Base-by-base conservation (phyloP, 2,113 vertebrate species). In the Clarias gariepinus region DNA sequence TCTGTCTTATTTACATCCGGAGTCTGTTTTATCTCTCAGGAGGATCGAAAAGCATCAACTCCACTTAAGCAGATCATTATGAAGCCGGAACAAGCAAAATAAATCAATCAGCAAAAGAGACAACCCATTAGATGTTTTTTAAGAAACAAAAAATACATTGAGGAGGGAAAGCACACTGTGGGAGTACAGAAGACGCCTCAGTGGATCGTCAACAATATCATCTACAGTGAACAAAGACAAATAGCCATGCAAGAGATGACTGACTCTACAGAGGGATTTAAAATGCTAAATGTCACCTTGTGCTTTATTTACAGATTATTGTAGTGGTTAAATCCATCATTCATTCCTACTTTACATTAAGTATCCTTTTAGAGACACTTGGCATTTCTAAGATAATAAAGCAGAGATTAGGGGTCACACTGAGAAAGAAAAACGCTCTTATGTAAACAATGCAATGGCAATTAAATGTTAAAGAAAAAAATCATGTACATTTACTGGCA, bases 361-460 rank as follows among this genome's bases (percentile, higher is more conserved):
- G 52, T 18, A 19, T 68, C 53, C 30, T 41, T 58, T 81, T 19
- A 1, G 16, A 61, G 79, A 60, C 57, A 36, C 28, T 25, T 69
- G 18, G 55, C 81, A 69, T 82, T 82, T 82, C 63, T 82, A 63
- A 53, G 63, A 41, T 53, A 57, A 80, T 80, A 55, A 25, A 77
- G 47, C 25, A 0, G 52, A 28, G 23, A 15, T 55, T 25, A n/a
- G n/a, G 78, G 78, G 57, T 80, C 78, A 80, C 13, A 15, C 47
- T n/a, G 73, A 76, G 23, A 8, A 13, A 33, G 53, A 60, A 55
- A 80, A 41, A 82, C 28, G 81, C 41, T n/a, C 33, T 66, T 64
- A 53, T 16, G 7, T 5, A 60, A 81, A 61, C 28, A 55, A 80
- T 60, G 19, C 28, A 61, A 57, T 28, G 25, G 0, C 12, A 16